A percentile compares a stretch with the other conserved stretches of the same genome.
Evolutionary conservation across 2,888 invertebrate species (phyloP).

Genomic region (Drosophila phalerata): DNA sequence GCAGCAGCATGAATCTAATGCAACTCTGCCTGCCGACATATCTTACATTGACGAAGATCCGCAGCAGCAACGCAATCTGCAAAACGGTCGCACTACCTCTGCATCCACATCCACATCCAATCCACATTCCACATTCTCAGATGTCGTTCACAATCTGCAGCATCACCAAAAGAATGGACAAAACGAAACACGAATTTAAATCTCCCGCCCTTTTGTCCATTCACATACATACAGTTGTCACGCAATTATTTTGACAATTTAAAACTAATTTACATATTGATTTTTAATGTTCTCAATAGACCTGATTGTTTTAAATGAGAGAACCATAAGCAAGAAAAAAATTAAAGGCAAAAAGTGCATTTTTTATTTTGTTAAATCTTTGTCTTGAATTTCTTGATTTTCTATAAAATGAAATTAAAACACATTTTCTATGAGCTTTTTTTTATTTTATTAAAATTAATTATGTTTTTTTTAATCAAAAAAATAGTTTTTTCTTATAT

Average conservation of each 20-base stretch:
- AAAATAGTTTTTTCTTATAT: no score
- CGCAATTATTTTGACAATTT: background rate
- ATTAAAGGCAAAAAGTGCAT: background rate
- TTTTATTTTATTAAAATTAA: no score
- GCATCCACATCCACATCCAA: slow-evolving; percentile 33
- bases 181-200: slow-evolving; percentile 75
- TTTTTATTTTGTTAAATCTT: background rate
- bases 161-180: slow-evolving; percentile 55
- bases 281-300: background rate
- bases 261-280: background rate
- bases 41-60: slow-evolving; percentile 90
- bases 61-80: slow-evolving; percentile 55
- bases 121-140: slow-evolving; percentile 30
- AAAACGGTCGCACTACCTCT: slow-evolving; percentile 55
- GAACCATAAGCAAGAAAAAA: background rate
- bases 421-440: no score
- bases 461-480: no score
- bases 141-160: slow-evolving; percentile 57
- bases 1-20: slow-evolving; percentile 64
- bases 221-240: background rate
- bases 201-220: background rate
- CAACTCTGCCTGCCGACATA: slow-evolving; percentile 88
- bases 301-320: background rate
- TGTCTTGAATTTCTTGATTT: background rate
- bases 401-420: no score